Base-by-base conservation (phyloP, 2,888 invertebrate species). In the Mythimna albipuncta region DNA sequence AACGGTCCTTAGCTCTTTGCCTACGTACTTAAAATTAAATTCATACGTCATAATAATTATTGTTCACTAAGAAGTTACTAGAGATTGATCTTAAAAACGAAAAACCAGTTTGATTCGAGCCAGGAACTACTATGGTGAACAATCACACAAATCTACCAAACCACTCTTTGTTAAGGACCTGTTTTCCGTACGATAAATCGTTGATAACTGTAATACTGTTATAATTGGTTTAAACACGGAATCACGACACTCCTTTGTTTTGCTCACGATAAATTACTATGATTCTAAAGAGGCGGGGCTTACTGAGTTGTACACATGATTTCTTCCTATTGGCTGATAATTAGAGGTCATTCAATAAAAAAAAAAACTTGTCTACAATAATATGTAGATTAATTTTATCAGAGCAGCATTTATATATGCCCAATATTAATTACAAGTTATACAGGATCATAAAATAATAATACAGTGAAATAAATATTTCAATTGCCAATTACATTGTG, bases 151-250 rank as follows among this genome's bases (percentile, higher is more conserved):
- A 73, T 69, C 55, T 69, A 79, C 38, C 61, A 72, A 80, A 80
- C 65, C 59, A 58, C 52, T 62, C 79, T 85, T 85, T 85, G 85
- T 85, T 68, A 50, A 10, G n/a, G 64, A 81, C 82, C 82, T 64
- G 75, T 74, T 75, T 58, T 64, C 44, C 58, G 65, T 69, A 65
- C 47, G 70, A 82, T 74, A 77, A 84, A 71, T 71, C n/a, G 64
- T 71, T 69, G 83, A 75, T 75, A 82, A 73, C 72, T 64, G 59
- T 69, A 54, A 57, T 83, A 62, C 66, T 66, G 65, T 70, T 66
- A 73, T 84, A 84, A 84, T 82, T 84, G 81, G 55, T 62, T 72
- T 61, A 57, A 73, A 70, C 75, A 81, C 66, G 74, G 74, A 71
- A 80, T 81, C 44, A 61, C 71, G 52, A 57, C 26, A 52, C 47